Evolutionary conservation across 1,140 invertebrate species (phyloP), one percentile per base, ranked within the genome.

Genomic region (Drosophila teissieri): DNA sequence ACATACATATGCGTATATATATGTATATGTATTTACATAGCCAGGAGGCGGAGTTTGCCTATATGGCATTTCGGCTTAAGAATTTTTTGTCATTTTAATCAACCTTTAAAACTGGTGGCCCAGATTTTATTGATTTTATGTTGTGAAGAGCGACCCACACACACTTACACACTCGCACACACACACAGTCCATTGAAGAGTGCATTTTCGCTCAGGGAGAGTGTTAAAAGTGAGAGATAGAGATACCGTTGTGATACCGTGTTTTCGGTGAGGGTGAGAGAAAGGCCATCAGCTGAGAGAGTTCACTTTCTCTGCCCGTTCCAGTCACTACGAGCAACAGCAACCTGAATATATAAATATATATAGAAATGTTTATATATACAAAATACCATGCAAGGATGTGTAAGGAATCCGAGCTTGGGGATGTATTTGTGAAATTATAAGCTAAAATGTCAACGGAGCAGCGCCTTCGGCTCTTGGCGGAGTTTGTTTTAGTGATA

Each of bases 71-170:
- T 12, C 4, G 31, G 49, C 49, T 56, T 39, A 64, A 40, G 40
- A 19, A 36, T 24, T 57, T 72, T 73, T 73, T 73, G 76, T 58
- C 62, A 64, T 80, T 85, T 84, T 73, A 85, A 85, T 80, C 82
- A 84, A 84, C 81, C 81, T 84, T 84, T 84, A 84, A 84, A 85
- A 76, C 58, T 73, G 76, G 61, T 84, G 81, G 81, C 81, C 81
- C 81, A 84, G 81, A 84, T 84, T 84, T 84, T 84, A 84, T 84
- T 85, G 81, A 84, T 84, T 84, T 84, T 84, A 46, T 40, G 49
- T 64, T 78, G 68, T 65, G 53, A 54, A 65, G 64, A 57, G 81
- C 81, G 75, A 63, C 65, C 54, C 46, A 39, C 58, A 31, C 27
- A 31, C 27, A 31, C 27, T 2, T 6, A 8, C 27, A 31, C 27